Percentiles rank a stretch among this genome's conserved stretches.
Evolutionary conservation across 2,113 vertebrate species (phyloP).

Genomic region (Thamnaconus septentrionalis): DNA sequence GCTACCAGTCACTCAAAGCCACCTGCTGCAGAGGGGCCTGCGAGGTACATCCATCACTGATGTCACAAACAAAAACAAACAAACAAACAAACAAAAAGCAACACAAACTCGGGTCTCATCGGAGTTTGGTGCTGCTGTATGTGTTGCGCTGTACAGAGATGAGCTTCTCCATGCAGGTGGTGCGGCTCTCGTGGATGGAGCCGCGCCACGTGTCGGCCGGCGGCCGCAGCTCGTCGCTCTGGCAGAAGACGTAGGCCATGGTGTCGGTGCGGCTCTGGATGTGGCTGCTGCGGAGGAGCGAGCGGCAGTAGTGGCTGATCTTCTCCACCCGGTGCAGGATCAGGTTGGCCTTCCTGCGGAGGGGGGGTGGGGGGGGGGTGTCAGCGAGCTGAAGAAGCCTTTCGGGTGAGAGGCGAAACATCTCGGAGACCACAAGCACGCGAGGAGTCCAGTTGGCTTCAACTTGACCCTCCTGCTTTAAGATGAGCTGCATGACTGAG

Average conservation of each 20-base stretch:
- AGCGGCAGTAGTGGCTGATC: conserved; percentile 89
- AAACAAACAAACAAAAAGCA: not conserved
- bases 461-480: too few relatives aligned
- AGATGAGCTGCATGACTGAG: too few relatives aligned
- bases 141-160: conserved; percentile 94
- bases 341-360: conserved; percentile 91
- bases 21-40: conserved; percentile 39
- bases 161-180: conserved; percentile 92
- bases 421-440: too few relatives aligned
- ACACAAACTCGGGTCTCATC: conserved; percentile 78
- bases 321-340: conserved; percentile 89
- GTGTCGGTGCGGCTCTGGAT: conserved; percentile 96
- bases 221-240: conserved; percentile 84
- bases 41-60: conserved; percentile 45
- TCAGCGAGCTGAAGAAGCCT: too few relatives aligned
- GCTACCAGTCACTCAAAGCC: conserved; percentile 51
- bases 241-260: conserved; percentile 90
- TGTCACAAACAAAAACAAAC: conserved; percentile 17
- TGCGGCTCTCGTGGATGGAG: conserved; percentile 89
- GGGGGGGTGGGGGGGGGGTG: not conserved
- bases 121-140: conserved; percentile 94
- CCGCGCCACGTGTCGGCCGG: conserved; percentile 84
- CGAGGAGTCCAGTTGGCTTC: too few relatives aligned
- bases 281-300: conserved; percentile 87
- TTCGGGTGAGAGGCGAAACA: not conserved